Evolutionary conservation across 2,888 invertebrate species (phyloP), one percentile per base, ranked within the genome.

Genomic region (Muscina levida): DNA sequence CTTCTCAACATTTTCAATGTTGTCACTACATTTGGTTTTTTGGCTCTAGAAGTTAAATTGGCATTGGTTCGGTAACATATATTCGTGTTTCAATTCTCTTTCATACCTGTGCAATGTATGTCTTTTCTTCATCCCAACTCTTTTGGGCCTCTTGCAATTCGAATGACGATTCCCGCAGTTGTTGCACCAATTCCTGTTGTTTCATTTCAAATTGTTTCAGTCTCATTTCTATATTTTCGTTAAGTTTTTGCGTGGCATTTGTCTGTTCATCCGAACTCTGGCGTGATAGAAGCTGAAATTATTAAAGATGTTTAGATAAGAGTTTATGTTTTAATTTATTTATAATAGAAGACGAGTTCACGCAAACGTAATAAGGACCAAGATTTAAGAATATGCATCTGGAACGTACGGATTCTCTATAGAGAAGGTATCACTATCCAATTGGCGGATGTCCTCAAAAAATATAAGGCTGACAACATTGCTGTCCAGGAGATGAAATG

Each of bases 171-270:
- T 84, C 83, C 8, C 82, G 80, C 1, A 89, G 84, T 82, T 86
- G 87, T 37, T 86, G 82, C 39, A 87, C 57, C 5, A 90, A 80
- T 62, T 85, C 83, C 13, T 84, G 83, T 66, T 89, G 88, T 57
- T 87, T 87, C 4, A 46, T 46, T 72, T 89, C 89, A 51, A 89
- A 87, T 59, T 87, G 86, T 22, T 86, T 83, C 19, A 90, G 82
- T 77, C 88, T 86, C 1, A 83, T 77, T 70, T 86, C 87, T 31
- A 90, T 85, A 46, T 84, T 85, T 51, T 87, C 85, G 53, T 88
- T 87, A 15, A 85, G 46, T 8, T 85, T 85, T 1, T 82, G 83
- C 3, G 85, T 67, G 26, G 83, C 84, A 48, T 78, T 77, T 44
- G 80, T 84, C 65, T 72, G 84, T 75, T 70, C 82, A 17, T 83